Conservation (phyloP, 2,888 invertebrate species). For the Epiblema foenella region DNA sequence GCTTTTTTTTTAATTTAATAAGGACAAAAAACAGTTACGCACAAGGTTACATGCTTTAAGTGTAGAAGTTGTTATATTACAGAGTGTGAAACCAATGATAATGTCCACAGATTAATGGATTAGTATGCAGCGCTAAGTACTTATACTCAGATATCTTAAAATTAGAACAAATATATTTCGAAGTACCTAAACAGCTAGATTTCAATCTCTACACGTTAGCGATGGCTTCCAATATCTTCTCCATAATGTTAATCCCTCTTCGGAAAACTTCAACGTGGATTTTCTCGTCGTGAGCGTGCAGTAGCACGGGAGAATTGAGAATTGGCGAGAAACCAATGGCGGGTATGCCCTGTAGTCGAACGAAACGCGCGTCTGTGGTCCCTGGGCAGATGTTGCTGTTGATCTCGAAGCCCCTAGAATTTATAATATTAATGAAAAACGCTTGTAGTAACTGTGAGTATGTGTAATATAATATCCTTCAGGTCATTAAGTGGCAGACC, state of each 20-base stretch:
- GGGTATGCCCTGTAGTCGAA: conserved; percentile 90
- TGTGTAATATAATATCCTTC: neutral
- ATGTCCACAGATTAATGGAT: too few species aligned
- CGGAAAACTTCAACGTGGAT: conserved; percentile 89
- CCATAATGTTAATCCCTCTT: conserved; percentile 90
- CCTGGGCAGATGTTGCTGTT: conserved; percentile 89
- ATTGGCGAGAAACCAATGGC: conserved; percentile 93
- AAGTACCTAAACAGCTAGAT: too few species aligned
- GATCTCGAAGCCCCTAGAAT: conserved; percentile 60
- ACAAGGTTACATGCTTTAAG: too few species aligned
- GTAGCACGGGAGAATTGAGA: conserved; percentile 89
- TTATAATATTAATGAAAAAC: neutral
- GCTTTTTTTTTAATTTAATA: too few species aligned
- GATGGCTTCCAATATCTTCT: conserved; percentile 86
- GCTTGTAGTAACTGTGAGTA: neutral
- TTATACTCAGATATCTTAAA: too few species aligned
- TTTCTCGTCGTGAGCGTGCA: conserved; percentile 94
- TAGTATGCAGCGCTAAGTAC: too few species aligned
- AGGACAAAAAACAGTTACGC: too few species aligned
- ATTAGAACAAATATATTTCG: too few species aligned
- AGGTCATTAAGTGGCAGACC: too few species aligned
- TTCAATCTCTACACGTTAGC: conserved; percentile 76
- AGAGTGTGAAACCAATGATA: too few species aligned
- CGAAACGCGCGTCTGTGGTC: conserved; percentile 93
- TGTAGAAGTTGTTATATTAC: too few species aligned